Percentiles rank a stretch among this genome's conserved stretches.
These are phyloP conservation scores for Dermatemys mawii DNA, from an alignment of 2,113 vertebrate genomes.

Conservation along the genomic window DNA sequence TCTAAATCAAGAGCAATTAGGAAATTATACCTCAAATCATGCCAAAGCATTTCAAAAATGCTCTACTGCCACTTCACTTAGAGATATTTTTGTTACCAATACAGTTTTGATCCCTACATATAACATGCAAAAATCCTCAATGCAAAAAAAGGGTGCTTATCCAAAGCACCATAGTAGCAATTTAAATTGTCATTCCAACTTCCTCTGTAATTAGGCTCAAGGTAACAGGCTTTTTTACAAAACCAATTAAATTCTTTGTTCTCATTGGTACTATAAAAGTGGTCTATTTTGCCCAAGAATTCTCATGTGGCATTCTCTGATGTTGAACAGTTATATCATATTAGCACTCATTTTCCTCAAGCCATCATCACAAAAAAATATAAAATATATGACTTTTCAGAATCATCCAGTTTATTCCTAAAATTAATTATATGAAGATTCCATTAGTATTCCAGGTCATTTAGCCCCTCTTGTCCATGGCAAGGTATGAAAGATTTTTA, in stretches of 20 bases:
- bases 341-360: not conserved
- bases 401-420: not conserved
- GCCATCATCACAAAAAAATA: not conserved
- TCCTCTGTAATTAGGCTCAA: not conserved
- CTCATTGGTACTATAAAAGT: not conserved
- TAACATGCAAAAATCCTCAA: not conserved
- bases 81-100: slow-evolving; percentile 3
- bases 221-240: not conserved
- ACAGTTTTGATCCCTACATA: slow-evolving; percentile 25
- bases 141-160: slow-evolving; percentile 2
- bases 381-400: not conserved
- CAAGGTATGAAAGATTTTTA: not conserved
- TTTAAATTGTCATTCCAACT: not conserved
- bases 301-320: not conserved
- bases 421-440: not conserved
- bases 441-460: not conserved
- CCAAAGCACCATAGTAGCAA: not conserved
- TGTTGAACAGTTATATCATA: not conserved
- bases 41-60: not conserved
- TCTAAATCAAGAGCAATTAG: slow-evolving; percentile 39
- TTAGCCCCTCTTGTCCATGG: not conserved
- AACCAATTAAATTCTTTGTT: not conserved
- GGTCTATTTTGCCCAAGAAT: not conserved
- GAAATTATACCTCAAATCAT: not conserved
- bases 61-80: not conserved